Evolutionary conservation across 2,888 invertebrate genomes (phyloP).

Genomic region (Pristionchus entomophagus): DNA sequence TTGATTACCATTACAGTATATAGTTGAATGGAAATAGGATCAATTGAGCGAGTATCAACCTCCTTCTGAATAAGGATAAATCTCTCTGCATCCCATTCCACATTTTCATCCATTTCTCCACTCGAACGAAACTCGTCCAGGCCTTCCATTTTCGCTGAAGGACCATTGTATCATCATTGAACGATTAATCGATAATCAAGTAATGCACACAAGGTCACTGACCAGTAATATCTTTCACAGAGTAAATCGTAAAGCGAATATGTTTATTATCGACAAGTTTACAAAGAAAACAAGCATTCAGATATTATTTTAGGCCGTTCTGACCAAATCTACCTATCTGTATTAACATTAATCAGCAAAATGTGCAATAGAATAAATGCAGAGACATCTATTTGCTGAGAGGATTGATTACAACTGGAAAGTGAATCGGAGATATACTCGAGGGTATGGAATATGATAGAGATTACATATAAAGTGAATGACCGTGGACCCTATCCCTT

Average conservation of each 20-base stretch:
- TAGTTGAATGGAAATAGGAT: neutral
- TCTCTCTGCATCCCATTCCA: neutral
- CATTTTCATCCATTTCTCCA: neutral
- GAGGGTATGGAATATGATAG: conserved; percentile 13
- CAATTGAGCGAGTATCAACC: neutral
- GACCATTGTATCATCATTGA: neutral
- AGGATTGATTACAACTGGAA: conserved; percentile 45
- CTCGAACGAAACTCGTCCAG: conserved; percentile 41
- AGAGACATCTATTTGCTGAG: no score
- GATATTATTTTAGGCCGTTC: neutral
- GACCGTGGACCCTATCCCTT: neutral
- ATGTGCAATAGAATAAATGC: conserved; percentile 29
- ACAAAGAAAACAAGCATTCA: conserved; percentile 12
- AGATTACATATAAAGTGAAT: neutral
- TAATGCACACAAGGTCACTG: neutral
- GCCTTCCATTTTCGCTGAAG: conserved; percentile 22
- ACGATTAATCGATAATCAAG: neutral
- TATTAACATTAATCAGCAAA: conserved; percentile 45
- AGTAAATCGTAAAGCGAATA: conserved; percentile 24
- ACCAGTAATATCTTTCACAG: neutral
- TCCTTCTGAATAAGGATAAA: conserved; percentile 37
- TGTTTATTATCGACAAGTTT: conserved; percentile 40
- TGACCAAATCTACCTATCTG: conserved; percentile 19
- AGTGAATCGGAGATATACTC: conserved; percentile 28
- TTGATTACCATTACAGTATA: neutral